Base-by-base conservation (phyloP, 2,888 invertebrate species). In the Sinotaia quadrata region DNA sequence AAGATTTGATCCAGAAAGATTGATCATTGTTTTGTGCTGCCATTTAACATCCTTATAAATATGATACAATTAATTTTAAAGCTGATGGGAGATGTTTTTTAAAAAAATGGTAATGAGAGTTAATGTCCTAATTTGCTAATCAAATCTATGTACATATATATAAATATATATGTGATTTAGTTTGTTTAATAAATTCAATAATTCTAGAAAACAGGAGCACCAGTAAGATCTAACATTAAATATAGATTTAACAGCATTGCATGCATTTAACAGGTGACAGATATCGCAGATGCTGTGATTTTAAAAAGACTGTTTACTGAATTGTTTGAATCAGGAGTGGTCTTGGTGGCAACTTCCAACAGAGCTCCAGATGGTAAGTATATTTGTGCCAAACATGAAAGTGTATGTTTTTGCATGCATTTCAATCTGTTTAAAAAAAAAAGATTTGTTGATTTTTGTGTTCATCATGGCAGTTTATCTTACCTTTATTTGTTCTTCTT, bases 201-300 rank as follows among this genome's bases (percentile, higher is more conserved):
- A 12, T 31, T 57, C 12, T 57, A 31, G 24, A 29, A 7, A 57
- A 29, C 12, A 29, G 27, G 24, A 57, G 12, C 18, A 57, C 24
- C 15, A 15, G 7, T 59, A 18, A 34, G 41, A 21, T n/a, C 27
- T 2, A 49, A 61, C 34, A 54, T 54, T 15, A 18, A 8, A 29
- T n/a, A 8, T 68, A 37, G 21, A 2, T 36, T 4, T 2, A 4
- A 33, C 18, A 27, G 2, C 34, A n/a, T 21, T 51, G 8, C n/a
- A n/a, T 27, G 2, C 21, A 52, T 56, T 54, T 85, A 88, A 59
- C 81, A 94, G 94, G 95, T 97, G 24, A 98, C 98, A 63, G 98
- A 99, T 88, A 97, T 99, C 85, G 99, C 96, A 18, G 99, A 99
- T 91, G 99, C 99, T 0, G 98, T 99, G 98, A 95, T 99, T 84